Evolutionary conservation across 2,113 vertebrate genomes (phyloP).

Genomic region (Rhombomys opimus): DNA sequence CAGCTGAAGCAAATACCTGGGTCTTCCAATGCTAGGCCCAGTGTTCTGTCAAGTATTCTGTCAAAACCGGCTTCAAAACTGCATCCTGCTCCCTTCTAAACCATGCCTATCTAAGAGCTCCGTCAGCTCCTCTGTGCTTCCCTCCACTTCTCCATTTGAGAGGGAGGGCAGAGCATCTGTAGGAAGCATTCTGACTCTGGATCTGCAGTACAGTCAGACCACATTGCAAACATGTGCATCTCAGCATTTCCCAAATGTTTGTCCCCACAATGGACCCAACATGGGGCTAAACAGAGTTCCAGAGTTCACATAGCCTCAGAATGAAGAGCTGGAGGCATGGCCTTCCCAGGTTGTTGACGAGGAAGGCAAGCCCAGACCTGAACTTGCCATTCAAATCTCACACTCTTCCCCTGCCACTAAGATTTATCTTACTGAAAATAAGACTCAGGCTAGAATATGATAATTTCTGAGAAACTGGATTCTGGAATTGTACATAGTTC

Average conservation of each 20-base stretch:
- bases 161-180: not conserved
- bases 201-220: not conserved
- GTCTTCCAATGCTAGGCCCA: not conserved
- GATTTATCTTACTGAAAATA: not conserved
- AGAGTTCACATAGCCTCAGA: not conserved
- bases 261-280: not conserved
- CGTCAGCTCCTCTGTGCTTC: not conserved
- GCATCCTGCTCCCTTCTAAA: not conserved
- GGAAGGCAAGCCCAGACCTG: not conserved
- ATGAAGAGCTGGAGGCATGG: not conserved
- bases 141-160: not conserved
- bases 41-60: not conserved
- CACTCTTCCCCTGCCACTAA: not conserved
- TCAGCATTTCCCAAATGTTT: not conserved
- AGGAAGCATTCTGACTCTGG: not conserved
- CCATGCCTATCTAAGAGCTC: not conserved
- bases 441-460: not conserved
- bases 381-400: not conserved
- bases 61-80: not conserved
- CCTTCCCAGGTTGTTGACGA: not conserved
- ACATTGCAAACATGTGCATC: not conserved
- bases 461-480: not conserved
- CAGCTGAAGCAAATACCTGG: not conserved
- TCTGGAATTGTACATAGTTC: conserved; percentile 4
- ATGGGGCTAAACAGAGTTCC: not conserved